A percentile compares a stretch with the other conserved stretches of the same genome.
Evolutionary conservation across 2,797 vertebrate genomes (phyloP).

Genomic region (Ctenochaetus hawaiiensis): DNA sequence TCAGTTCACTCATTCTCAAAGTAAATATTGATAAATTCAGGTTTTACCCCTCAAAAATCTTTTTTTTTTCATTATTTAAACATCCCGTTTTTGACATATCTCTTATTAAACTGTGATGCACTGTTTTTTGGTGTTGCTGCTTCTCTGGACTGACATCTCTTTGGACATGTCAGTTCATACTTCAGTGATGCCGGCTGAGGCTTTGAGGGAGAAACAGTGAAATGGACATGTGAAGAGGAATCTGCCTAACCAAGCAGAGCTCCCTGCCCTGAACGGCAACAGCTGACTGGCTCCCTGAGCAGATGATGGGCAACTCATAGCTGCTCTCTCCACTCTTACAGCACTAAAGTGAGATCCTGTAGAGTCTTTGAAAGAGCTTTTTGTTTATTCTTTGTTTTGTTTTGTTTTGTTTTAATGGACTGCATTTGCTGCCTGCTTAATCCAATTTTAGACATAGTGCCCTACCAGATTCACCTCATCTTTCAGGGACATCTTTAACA

Average conservation of each 20-base stretch:
- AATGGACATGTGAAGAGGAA: conserved; percentile 30
- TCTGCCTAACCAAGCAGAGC: conserved; percentile 33
- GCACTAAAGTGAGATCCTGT: conserved; percentile 23
- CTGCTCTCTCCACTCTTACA: conserved; percentile 29
- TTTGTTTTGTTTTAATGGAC: not conserved
- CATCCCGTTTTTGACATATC: not conserved
- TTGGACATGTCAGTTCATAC: conserved; percentile 29
- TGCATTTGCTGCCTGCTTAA: conserved; percentile 17
- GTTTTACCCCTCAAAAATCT: not conserved
- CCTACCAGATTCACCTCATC: conserved; percentile 7
- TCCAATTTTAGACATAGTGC: conserved; percentile 7
- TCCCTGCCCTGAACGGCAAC: conserved; percentile 22
- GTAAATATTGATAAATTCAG: not conserved
- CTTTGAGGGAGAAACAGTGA: conserved; percentile 28
- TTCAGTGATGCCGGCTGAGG: conserved; percentile 14
- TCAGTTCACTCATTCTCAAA: not conserved
- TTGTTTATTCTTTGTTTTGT: too few relatives aligned
- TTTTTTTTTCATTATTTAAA: not conserved
- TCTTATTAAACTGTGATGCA: not conserved
- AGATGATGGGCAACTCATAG: conserved; percentile 46
- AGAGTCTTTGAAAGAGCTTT: conserved; percentile 15
- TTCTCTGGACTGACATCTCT: conserved; percentile 12
- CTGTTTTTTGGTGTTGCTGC: not conserved
- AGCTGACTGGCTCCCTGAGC: conserved; percentile 34
- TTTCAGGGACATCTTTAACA: conserved; percentile 19